Evolutionary conservation across 2,113 vertebrate species (phyloP).

Genomic region (Heliornis fulica): DNA sequence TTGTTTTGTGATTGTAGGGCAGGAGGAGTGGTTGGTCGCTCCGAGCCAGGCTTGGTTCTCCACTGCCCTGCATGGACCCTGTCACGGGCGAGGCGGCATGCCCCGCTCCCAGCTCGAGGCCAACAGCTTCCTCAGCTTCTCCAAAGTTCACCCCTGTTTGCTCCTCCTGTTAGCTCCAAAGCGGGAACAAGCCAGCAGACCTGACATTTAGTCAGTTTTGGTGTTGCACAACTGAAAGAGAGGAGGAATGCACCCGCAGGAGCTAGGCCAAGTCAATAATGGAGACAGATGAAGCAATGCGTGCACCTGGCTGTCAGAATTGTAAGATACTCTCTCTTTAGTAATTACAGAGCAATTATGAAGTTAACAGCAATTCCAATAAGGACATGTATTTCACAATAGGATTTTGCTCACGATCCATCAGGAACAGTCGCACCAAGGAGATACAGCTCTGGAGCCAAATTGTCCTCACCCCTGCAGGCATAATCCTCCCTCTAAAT

Average conservation of each 20-base stretch:
- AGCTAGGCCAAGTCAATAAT: conserved; percentile 60
- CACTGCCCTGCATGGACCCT: not conserved
- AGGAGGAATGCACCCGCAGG: conserved; percentile 39
- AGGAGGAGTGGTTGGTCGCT: not conserved
- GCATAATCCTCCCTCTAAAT: conserved; percentile 41
- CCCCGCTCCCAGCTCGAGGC: not conserved
- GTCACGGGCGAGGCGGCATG: accelerated
- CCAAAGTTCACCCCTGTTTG: conserved; percentile 4
- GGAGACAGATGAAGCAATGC: conserved; percentile 63
- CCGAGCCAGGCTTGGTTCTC: not conserved
- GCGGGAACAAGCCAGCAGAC: conserved; percentile 37
- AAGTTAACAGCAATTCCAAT: conserved; percentile 59
- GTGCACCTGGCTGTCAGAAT: conserved; percentile 67
- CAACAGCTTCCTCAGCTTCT: not conserved
- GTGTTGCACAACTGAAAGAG: conserved; percentile 63
- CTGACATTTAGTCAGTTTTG: not conserved
- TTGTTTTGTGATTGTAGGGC: not conserved
- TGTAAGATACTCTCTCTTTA: conserved; percentile 59
- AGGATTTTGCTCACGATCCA: conserved; percentile 27
- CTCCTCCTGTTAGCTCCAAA: not conserved
- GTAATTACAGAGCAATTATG: conserved; percentile 66
- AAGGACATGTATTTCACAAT: conserved; percentile 51
- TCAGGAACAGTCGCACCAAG: conserved; percentile 35
- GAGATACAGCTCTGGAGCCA: conserved; percentile 30
- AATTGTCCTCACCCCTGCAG: conserved; percentile 14